A percentile compares a stretch with the other conserved stretches of the same genome.
Evolutionary conservation across 2,888 invertebrate species (phyloP).

Genomic region (Hirtodrosophila trivittata): DNA sequence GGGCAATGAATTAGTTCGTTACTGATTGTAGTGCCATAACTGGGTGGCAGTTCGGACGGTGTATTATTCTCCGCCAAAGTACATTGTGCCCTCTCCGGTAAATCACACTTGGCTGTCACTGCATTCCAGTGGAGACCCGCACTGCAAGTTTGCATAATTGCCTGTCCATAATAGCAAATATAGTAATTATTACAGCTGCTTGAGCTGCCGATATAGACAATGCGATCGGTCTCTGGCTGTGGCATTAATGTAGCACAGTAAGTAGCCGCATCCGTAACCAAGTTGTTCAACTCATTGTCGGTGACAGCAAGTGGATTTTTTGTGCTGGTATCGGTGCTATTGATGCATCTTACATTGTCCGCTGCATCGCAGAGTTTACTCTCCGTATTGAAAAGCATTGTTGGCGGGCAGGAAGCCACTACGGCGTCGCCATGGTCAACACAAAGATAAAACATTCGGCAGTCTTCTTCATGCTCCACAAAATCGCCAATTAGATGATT

Average conservation of each 20-base stretch:
- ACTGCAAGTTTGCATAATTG: constrained; percentile 80
- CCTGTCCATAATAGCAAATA: constrained; percentile 82
- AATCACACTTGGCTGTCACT: constrained; percentile 79
- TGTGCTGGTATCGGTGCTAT: constrained; percentile 11
- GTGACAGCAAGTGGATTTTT: constrained; percentile 4
- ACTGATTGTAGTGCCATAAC: constrained; percentile 13
- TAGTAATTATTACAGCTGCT: constrained; percentile 79
- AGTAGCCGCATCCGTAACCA: constrained; percentile 54
- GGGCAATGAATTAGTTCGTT: constrained; percentile 72
- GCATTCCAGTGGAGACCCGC: constrained; percentile 81
- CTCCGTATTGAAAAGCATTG: constrained; percentile 81
- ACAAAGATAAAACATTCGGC: constrained; percentile 80
- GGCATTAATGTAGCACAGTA: constrained; percentile 60
- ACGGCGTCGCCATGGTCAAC: constrained; percentile 72
- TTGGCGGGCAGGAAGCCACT: constrained; percentile 79
- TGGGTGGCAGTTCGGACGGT: constrained; percentile 2
- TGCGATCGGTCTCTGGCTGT: constrained; percentile 54
- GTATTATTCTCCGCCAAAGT: constrained; percentile 24
- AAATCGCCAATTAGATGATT: constrained; percentile 76
- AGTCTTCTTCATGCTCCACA: constrained; percentile 75
- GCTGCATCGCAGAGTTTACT: constrained; percentile 80
- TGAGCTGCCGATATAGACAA: constrained; percentile 77
- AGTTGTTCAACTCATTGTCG: constrained; percentile 38
- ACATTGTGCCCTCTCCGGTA: constrained; percentile 78
- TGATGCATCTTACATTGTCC: constrained; percentile 67